Conservation (phyloP, 2,113 vertebrate species). For the Sebastes fasciatus region DNA sequence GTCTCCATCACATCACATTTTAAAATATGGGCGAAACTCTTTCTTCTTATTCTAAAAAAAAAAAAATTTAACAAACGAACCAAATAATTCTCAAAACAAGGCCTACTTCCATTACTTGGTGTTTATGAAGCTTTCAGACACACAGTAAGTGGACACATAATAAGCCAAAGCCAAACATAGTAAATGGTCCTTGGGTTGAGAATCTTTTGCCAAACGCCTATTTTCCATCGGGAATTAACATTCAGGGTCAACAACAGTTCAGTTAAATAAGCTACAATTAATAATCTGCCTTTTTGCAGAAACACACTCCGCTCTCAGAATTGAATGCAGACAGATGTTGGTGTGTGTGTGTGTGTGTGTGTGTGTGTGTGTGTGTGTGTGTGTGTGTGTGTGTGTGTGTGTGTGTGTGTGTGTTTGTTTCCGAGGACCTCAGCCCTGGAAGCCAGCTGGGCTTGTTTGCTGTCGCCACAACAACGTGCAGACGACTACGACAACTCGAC, state of each 20-base stretch:
- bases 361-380: slow-evolving; percentile 4
- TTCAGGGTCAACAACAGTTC: not conserved
- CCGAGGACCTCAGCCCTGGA: slow-evolving; percentile 1
- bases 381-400: not conserved
- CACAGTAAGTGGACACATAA: too few species aligned
- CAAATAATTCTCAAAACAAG: too few species aligned
- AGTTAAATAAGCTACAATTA: not conserved
- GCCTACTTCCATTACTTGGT: too few species aligned
- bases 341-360: slow-evolving; percentile 13
- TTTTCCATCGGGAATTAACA: not conserved
- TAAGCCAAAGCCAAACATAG: too few species aligned
- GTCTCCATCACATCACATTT: too few species aligned
- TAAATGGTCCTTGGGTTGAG: too few species aligned
- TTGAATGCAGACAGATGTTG: not conserved
- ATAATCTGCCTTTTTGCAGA: too few species aligned
- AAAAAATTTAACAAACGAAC: too few species aligned
- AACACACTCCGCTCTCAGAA: too few species aligned
- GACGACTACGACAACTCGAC: not conserved
- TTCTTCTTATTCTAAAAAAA: too few species aligned
- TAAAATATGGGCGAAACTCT: too few species aligned
- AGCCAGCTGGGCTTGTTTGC: slow-evolving; percentile 47
- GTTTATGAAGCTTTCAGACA: too few species aligned
- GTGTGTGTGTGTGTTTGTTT: slow-evolving; percentile 10
- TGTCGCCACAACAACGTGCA: not conserved
- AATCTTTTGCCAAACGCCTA: not conserved